Conservation (phyloP, 2,797 vertebrate genomes). For the Philypnodon macrostomus region DNA sequence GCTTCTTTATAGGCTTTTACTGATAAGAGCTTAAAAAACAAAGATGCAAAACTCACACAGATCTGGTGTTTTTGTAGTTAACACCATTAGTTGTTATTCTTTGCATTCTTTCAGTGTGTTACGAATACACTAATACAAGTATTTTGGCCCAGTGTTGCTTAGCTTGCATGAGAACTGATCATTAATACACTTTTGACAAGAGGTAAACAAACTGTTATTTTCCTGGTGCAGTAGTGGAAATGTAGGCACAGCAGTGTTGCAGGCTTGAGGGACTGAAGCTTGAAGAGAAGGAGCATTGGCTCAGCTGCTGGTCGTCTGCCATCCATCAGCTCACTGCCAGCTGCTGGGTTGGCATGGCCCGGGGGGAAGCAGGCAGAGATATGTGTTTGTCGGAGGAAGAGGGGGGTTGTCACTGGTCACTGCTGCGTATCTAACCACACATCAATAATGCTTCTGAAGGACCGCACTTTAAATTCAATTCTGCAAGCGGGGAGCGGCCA, state of each 20-base stretch:
- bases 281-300: constrained; percentile 40
- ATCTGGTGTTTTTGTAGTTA: too few species aligned
- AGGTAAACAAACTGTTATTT: not conserved
- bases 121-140: too few species aligned
- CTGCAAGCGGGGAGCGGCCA: constrained; percentile 26
- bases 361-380: constrained; percentile 47
- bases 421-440: constrained; percentile 47
- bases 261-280: constrained; percentile 29
- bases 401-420: constrained; percentile 45
- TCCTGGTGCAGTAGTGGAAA: constrained; percentile 18
- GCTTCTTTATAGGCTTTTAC: too few species aligned
- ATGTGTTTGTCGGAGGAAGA: constrained; percentile 29
- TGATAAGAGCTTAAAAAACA: too few species aligned
- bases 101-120: too few species aligned
- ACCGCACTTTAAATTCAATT: constrained; percentile 31
- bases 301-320: constrained; percentile 61
- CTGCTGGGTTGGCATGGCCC: constrained; percentile 62
- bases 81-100: too few species aligned
- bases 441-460: constrained; percentile 50
- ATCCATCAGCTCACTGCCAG: constrained; percentile 69
- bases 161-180: not conserved
- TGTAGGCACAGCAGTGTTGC: constrained; percentile 23
- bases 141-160: not conserved
- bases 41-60: too few species aligned
- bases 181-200: not conserved